Evolutionary conservation across 1,140 invertebrate genomes (phyloP), one percentile per base, ranked within the genome.

Genomic region (Drosophila littoralis): DNA sequence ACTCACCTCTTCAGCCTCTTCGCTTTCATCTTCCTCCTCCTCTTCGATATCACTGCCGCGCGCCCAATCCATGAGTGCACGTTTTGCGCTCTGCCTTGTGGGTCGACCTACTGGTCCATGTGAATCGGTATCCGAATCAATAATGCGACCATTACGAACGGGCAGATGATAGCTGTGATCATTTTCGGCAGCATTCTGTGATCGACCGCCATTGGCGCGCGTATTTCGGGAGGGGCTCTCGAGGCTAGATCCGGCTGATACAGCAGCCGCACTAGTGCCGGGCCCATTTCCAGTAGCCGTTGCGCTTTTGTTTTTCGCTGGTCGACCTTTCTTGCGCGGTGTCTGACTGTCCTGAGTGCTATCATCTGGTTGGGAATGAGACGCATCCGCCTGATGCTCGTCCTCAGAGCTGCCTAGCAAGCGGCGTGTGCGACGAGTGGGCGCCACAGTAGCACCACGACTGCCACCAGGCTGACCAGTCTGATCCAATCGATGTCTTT

Each of bases 151-250:
- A 57, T 90, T 91, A 51, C 90, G 84, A 8, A 88, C 86, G 0
- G 91, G 85, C 36, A 92, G 43, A 75, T 92, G 91, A 55, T 92
- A 92, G 64, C 91, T 92, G 45, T 92, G 91, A 77, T 92, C 91
- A 45, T 90, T 91, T 45, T 92, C 91, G 6, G 91, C 60, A 2
- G 78, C 82, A 61, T 77, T 55, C 13, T 81, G 74, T 7, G 76
- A 51, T 1, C 85, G 55, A 1, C 69, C 74, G 1, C 81, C 80
- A 51, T 91, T 90, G 35, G 81, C 81, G 17, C 89, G 81, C 4
- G 86, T 92, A 42, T 77, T 90, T 6, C 91, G 78, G 6, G 76
- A 92, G 0, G 90, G 90, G 51, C 81, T 91, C 10, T 75, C 79
- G 1, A 82, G 66, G 57, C 66, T 79, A 36, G 68, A 52, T n/a